Evolutionary conservation across 1,140 invertebrate genomes (phyloP).

Genomic region (Pemphigus obesinymphae): DNA sequence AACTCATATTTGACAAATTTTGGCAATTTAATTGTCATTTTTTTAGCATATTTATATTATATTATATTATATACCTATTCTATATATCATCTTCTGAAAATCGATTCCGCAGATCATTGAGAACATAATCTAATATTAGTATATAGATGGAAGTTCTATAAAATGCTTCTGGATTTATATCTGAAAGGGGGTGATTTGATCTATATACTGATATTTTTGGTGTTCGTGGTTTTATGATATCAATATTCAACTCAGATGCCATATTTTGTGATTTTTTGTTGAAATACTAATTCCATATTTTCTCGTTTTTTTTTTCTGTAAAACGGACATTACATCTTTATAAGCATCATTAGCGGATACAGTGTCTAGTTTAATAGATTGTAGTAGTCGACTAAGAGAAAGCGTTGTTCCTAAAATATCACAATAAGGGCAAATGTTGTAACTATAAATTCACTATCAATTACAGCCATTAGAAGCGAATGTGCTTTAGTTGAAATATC

Average conservation of each 20-base stretch:
- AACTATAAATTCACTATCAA: no score
- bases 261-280: background rate
- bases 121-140: background rate
- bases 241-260: background rate
- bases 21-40: no score
- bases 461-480: background rate
- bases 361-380: background rate
- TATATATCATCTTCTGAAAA: no score
- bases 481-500: background rate
- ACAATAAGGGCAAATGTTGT: background rate
- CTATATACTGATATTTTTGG: background rate
- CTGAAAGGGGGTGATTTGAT: background rate
- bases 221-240: background rate
- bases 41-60: no score
- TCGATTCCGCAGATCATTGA: background rate
- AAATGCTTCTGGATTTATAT: no score
- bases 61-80: no score
- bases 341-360: background rate
- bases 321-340: background rate
- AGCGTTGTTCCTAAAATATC: background rate
- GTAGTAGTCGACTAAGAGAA: background rate
- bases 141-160: no score
- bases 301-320: background rate
- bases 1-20: no score
- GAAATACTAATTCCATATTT: background rate